Base-by-base conservation (phyloP, 2,888 invertebrate genomes). In the Drosophila quasianomalipes region DNA sequence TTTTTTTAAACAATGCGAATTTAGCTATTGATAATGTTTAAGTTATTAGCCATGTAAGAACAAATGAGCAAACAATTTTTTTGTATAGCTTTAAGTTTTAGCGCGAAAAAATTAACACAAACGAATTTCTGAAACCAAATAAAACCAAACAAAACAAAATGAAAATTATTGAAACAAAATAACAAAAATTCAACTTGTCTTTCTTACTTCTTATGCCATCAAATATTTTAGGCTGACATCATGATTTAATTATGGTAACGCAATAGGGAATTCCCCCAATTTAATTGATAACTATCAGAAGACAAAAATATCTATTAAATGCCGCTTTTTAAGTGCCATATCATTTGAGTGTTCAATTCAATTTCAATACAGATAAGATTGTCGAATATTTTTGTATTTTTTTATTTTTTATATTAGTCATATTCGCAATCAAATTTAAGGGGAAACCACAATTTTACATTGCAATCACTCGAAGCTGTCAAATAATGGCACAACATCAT, bases 101-200 rank as follows among this genome's bases (percentile, higher is more conserved):
- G 90, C 78, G 90, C 69, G 88, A 90, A 88, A 90, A 78, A 83
- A 88, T 54, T 65, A 77, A 72, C 72, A 73, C 85, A 82, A 89
- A 85, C 90, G 92, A 91, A 91, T 91, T 91, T 91, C 79, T 73
- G 74, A 90, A 82, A 89, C 82, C 82, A 85, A 82, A 83, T 78
- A 83, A 85, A 81, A 76, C 41, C 62, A 64, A 59, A 51, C 55
- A 76, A 79, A 65, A 74, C 81, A 79, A 81, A 81, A 84, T 79
- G 80, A 77, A 79, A 65, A 76, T 77, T 77, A 78, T 85, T 80
- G 77, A 77, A 79, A 76, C 53, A 69, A 76, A 80, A 59, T 26
- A 53, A 22, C 70, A 75, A 80, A 52, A 65, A 39, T 14, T 7
- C 12, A 22, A 39, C 2, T n/a, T 52, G 49, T 65, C 14, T 66